Base-by-base conservation (phyloP, 2,797 vertebrate species). In the Cossypha heuglini region DNA sequence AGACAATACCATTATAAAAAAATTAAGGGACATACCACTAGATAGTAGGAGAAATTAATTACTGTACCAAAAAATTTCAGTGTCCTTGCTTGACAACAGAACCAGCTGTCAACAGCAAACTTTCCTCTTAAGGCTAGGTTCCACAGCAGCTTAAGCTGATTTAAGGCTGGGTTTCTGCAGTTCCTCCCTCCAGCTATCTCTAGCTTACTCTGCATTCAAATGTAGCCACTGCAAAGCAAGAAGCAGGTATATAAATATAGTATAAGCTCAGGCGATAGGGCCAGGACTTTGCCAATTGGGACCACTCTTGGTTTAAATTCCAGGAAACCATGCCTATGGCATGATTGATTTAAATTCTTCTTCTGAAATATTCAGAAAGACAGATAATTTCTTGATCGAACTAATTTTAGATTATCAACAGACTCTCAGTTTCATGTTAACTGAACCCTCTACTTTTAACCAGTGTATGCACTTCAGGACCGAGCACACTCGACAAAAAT, bases 231-330 rank as follows among this genome's bases (percentile, higher is more conserved):
- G 24, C 12, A 86, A 83, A 69, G 63, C 49, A 61, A 25, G 33
- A 82, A 90, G 76, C 1, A 45, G 10, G 4, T 28, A 63, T 11
- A 62, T 16, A 42, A 51, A 78, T 25, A 43, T 26, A 13, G n/a
- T 26, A 38, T 43, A 33, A 13, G 16, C 6, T 22, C 3, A 5
- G 19, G 4, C 0, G 0, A 77, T 2, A 90, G 29, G 11, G 25
- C 13, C 13, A 55, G 13, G 45, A 92, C 29, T 12, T 68, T 48
- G 31, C 6, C 13, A 86, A 5, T 6, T 31, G 11, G 5, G 20
- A 52, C 29, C 13, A 33, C 31, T 24, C 28, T 9, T 45, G 16
- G 22, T 51, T 82, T 69, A 52, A 93, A 82, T 10, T 63, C 12
- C 42, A 48, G 6, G 31, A 52, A 75, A 75, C 3, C 9, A 45